Percentiles rank a stretch among this genome's conserved stretches.
phyloP scores from a whole-genome alignment of 2,113 vertebrate genomes.

The Bubo blakistoni region DNA sequence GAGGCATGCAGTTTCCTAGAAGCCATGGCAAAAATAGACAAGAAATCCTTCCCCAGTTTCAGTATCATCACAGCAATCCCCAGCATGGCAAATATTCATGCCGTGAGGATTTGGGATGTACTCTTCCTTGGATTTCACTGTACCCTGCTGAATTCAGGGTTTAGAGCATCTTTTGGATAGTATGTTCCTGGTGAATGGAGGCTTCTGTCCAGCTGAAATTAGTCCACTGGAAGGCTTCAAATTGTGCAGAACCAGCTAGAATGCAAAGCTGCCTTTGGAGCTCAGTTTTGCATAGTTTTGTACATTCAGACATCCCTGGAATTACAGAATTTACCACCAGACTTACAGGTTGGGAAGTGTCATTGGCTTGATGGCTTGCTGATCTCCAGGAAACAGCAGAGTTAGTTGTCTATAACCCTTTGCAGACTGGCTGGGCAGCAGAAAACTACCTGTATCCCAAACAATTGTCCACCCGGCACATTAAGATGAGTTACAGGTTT shows the following conservation, averaged over 20 bases:
- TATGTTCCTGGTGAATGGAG: neutral
- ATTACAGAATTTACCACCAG: neutral
- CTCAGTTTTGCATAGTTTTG: neutral
- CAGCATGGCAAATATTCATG: neutral
- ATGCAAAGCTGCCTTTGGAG: neutral
- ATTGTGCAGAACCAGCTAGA: neutral
- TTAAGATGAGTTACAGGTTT: neutral
- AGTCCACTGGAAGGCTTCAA: neutral
- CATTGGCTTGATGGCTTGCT: neutral
- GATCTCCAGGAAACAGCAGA: neutral
- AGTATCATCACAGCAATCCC: neutral
- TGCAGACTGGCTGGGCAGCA: neutral
- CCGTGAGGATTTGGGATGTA: neutral
- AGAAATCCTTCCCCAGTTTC: neutral
- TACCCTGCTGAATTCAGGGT: neutral
- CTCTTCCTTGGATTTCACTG: neutral
- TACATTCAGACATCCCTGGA: neutral
- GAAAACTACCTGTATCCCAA: neutral
- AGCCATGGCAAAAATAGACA: neutral
- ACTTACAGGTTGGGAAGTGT: neutral
- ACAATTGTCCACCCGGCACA: neutral
- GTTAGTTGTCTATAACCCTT: neutral
- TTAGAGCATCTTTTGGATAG: neutral
- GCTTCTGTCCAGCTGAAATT: neutral
- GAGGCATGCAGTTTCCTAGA: neutral